Evolutionary conservation across 2,797 vertebrate species (phyloP), one percentile per base, ranked within the genome.

Genomic region (Lagorchestes hirsutus): DNA sequence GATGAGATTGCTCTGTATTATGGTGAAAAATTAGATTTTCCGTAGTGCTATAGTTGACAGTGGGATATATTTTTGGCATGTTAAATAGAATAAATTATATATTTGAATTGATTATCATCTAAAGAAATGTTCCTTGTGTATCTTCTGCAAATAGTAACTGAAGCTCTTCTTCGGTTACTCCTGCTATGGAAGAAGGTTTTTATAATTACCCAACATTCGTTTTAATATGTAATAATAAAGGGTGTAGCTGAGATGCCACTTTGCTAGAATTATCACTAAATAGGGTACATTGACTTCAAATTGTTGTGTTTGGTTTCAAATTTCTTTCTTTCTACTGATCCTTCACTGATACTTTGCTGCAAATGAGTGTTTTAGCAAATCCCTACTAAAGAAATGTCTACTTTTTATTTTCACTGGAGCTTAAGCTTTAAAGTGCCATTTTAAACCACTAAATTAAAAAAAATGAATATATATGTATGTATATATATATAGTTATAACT

Each of bases 201-300:
- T 95, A 90, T 94, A 95, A 94, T 95, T 91, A 96, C n/a, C 90
- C 58, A 97, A 90, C 1, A 59, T 31, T 96, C 10, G 34, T 92
- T 91, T 90, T 95, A 91, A 95, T 29, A 92, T 27, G 28, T 94
- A 93, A 93, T 94, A 40, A 55, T 96, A 92, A 95, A 95, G 16
- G 82, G 27, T 16, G 27, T 91, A 90, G 74, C 57, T 96, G 97
- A 97, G 90, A 95, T 94, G 96, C 93, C 95, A 91, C 93, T 97
- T 97, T 96, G n/a, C n/a, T 27, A 92, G 96, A 97, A 95, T 97
- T 97, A 97, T 92, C 62, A 94, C 92, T 91, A 93, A 57, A 91
- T 54, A 95, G 90, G 31, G 92, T 94, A 94, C 57, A 93, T 52
- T 97, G 54, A 57, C 56, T 93, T 96, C 82, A 96, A 87, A 95